Evolutionary conservation across 2,797 vertebrate species (phyloP).

Genomic region (Chlorospingus semifuscus): DNA sequence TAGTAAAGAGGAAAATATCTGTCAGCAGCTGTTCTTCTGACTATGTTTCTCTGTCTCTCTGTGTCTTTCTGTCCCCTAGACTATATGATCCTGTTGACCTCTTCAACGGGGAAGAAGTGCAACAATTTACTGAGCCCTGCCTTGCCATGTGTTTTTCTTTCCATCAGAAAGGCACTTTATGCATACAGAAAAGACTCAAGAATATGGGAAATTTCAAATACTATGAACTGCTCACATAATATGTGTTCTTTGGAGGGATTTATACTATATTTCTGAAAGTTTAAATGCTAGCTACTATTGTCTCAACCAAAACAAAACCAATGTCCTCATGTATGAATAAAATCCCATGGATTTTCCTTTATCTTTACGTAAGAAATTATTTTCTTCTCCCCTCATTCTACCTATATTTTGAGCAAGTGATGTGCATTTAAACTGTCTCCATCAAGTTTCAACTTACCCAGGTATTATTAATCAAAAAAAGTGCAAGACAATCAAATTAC

Average conservation of each 20-base stretch:
- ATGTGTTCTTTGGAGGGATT: neutral
- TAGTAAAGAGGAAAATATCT: neutral
- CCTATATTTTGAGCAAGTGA: neutral
- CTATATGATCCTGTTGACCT: neutral
- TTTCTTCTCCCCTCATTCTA: neutral
- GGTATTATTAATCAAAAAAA: conserved; percentile 45
- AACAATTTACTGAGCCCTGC: neutral
- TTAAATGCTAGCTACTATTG: neutral
- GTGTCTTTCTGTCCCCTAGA: neutral
- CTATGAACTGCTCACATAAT: neutral
- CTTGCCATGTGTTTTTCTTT: neutral
- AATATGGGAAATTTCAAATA: neutral
- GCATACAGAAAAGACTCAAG: neutral
- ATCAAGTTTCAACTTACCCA: neutral
- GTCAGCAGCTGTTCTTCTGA: neutral
- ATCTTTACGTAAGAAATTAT: neutral
- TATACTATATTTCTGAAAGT: neutral
- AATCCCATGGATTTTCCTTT: neutral
- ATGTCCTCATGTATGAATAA: neutral
- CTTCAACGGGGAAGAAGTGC: neutral
- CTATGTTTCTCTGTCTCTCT: neutral
- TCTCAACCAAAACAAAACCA: neutral
- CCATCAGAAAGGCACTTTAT: neutral
- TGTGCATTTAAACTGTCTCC: neutral
- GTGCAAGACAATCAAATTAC: conserved; percentile 37